Percentiles rank a stretch among this genome's conserved stretches.
Conservation (phyloP, 2,113 vertebrate genomes). For the Isichthys henryi region DNA sequence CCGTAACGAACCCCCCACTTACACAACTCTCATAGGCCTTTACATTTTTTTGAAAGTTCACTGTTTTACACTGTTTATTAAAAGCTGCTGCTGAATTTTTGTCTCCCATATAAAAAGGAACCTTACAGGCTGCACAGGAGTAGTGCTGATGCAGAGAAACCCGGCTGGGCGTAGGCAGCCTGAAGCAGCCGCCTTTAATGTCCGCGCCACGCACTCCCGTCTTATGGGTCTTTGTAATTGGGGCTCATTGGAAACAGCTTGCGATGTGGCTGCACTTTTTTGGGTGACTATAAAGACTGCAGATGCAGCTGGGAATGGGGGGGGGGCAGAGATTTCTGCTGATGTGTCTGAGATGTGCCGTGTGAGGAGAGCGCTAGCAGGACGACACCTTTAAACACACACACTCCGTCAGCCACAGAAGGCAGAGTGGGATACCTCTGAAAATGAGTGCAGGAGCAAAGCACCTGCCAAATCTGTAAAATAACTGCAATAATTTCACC, state of each 20-base stretch:
- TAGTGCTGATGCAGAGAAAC: constrained; percentile 16
- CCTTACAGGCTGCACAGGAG: constrained; percentile 5
- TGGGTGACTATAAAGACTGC: constrained; percentile 12
- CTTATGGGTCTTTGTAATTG: constrained; percentile 16
- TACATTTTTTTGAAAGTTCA: constrained; percentile 23
- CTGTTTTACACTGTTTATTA: constrained; percentile 34
- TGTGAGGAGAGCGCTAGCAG: not conserved
- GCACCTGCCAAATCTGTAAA: not conserved
- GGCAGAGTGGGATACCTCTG: not conserved
- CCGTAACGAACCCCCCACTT: constrained; percentile 17
- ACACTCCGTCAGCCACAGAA: not conserved
- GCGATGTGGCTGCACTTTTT: constrained; percentile 12
- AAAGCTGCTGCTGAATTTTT: constrained; percentile 27
- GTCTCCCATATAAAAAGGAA: constrained; percentile 32
- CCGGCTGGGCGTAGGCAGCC: not conserved
- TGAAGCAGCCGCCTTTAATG: constrained; percentile 4
- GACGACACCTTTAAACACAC: not conserved
- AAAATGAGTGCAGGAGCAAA: not conserved
- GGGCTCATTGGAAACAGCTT: constrained; percentile 18
- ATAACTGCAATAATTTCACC: not conserved
- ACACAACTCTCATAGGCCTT: constrained; percentile 30
- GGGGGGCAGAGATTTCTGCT: not conserved
- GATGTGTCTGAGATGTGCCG: not conserved
- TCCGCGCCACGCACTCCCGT: not conserved
- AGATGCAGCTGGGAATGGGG: not conserved